phyloP scores from a whole-genome alignment of 2,797 vertebrate species.

The Tarsius wallacei region DNA sequence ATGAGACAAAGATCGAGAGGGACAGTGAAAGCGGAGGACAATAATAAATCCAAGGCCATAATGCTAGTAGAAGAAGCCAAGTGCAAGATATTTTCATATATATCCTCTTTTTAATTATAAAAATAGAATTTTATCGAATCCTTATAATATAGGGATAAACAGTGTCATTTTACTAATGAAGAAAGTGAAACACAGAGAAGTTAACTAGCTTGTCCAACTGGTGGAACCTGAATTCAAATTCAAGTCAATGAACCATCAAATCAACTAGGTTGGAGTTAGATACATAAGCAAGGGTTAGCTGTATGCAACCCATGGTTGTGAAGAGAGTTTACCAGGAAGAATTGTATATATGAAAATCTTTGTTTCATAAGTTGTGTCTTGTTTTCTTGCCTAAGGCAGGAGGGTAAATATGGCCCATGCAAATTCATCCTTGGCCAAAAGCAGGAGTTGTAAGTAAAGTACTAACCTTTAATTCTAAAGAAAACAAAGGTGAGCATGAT shows the following conservation, averaged over 20 bases:
- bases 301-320: neutral
- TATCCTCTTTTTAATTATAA: neutral
- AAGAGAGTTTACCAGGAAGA: neutral
- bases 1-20: neutral
- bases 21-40: neutral
- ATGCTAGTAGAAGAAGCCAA: neutral
- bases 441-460: neutral
- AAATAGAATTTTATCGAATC: slow-evolving; percentile 20
- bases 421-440: slow-evolving; percentile 9
- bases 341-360: neutral
- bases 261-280: neutral
- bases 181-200: neutral
- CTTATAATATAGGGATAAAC: neutral
- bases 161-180: neutral
- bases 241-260: slow-evolving; percentile 25
- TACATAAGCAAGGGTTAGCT: neutral
- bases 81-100: neutral
- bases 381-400: slow-evolving; percentile 13
- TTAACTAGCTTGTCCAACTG: neutral
- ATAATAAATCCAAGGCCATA: neutral
- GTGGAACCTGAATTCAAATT: neutral
- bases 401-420: neutral
- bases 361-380: neutral
- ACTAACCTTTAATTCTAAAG: neutral
- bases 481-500: neutral